phyloP scores from a whole-genome alignment of 2,797 vertebrate species.

The Danionella dracula region DNA sequence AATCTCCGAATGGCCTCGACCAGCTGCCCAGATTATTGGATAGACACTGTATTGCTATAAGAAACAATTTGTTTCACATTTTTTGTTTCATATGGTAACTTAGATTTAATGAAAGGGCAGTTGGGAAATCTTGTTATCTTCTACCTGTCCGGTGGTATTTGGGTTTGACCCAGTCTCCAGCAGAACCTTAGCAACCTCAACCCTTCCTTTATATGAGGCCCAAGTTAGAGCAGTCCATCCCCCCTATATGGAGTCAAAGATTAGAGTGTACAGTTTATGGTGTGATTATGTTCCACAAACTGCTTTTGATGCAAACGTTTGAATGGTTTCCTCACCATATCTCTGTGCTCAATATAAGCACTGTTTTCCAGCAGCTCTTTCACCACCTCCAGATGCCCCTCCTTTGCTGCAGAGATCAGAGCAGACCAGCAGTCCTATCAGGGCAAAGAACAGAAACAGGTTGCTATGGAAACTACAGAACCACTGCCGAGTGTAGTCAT shows the following conservation, averaged over 20 bases:
- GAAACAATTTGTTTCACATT: neutral
- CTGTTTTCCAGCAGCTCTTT: slow-evolving; percentile 82
- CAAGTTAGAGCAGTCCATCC: slow-evolving; percentile 98
- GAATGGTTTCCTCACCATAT: slow-evolving; percentile 79
- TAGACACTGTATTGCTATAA: slow-evolving; percentile 92
- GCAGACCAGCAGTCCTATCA: slow-evolving; percentile 96
- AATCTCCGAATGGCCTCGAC: slow-evolving; percentile 86
- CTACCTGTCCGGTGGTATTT: slow-evolving; percentile 91
- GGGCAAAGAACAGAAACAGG: slow-evolving; percentile 19
- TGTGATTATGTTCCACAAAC: neutral
- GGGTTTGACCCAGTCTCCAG: slow-evolving; percentile 87
- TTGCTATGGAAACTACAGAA: slow-evolving; percentile 60
- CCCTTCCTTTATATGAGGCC: slow-evolving; percentile 87
- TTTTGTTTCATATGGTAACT: too few species aligned
- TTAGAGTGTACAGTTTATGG: too few species aligned
- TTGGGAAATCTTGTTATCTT: slow-evolving; percentile 15
- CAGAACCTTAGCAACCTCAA: slow-evolving; percentile 78
- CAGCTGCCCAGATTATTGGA: slow-evolving; percentile 95
- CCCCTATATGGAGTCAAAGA: slow-evolving; percentile 68
- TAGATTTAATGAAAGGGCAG: neutral
- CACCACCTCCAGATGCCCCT: slow-evolving; percentile 84
- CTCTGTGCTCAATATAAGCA: slow-evolving; percentile 88
- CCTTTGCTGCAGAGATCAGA: slow-evolving; percentile 89
- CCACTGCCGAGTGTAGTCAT: slow-evolving; percentile 24
- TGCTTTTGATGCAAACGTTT: neutral